Percentiles rank a stretch among this genome's conserved stretches.
Evolutionary conservation across 2,888 invertebrate genomes (phyloP).

Genomic region (Scrobipalpa atriplicella): DNA sequence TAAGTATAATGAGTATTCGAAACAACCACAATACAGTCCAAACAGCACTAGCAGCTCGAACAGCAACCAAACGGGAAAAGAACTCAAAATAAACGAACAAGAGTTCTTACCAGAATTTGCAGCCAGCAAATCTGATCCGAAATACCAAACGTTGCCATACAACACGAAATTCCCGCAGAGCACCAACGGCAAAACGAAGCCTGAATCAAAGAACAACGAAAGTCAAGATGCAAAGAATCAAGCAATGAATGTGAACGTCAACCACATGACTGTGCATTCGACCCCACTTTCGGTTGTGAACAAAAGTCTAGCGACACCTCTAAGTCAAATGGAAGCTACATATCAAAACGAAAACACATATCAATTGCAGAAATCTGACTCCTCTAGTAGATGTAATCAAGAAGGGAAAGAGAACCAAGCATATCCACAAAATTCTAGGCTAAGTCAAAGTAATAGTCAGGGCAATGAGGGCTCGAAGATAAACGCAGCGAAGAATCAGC

Average conservation of each 20-base stretch:
- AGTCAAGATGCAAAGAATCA: slow-evolving; percentile 59
- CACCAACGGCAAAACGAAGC: slow-evolving; percentile 68
- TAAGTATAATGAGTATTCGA: slow-evolving; percentile 77
- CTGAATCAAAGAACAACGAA: slow-evolving; percentile 63
- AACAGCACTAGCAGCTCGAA: slow-evolving; percentile 79
- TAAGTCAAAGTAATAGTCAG: slow-evolving; percentile 74
- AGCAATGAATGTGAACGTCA: slow-evolving; percentile 65
- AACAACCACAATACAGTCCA: slow-evolving; percentile 82
- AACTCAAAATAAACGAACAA: slow-evolving; percentile 77
- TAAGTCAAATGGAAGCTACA: slow-evolving; percentile 82
- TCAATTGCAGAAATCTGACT: slow-evolving; percentile 80
- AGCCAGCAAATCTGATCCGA: slow-evolving; percentile 93
- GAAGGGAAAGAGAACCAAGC: slow-evolving; percentile 82
- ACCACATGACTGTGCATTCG: slow-evolving; percentile 82
- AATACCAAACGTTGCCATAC: slow-evolving; percentile 95
- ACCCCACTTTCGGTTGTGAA: slow-evolving; percentile 81
- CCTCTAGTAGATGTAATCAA: slow-evolving; percentile 77
- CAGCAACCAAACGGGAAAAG: slow-evolving; percentile 76
- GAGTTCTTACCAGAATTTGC: slow-evolving; percentile 86
- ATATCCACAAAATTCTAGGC: slow-evolving; percentile 77
- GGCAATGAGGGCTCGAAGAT: slow-evolving; percentile 64
- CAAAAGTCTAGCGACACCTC: slow-evolving; percentile 85
- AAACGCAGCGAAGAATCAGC: slow-evolving; percentile 57
- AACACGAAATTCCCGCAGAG: slow-evolving; percentile 92
- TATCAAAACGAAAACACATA: slow-evolving; percentile 80